Evolutionary conservation across 2,888 invertebrate species (phyloP).

Genomic region (Drosophila longiperda): DNA sequence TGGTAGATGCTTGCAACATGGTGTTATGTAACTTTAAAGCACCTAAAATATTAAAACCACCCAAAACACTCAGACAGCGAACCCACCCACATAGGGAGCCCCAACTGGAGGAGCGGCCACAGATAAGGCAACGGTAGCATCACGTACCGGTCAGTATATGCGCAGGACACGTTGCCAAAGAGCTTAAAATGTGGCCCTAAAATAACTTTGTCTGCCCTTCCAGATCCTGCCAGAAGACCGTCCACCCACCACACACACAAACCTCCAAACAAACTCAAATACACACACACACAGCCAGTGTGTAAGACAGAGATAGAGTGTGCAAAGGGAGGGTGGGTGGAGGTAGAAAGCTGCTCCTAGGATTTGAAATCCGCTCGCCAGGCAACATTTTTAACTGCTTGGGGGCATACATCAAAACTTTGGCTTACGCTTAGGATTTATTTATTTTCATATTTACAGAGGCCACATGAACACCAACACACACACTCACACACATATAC

Average conservation of each 20-base stretch:
- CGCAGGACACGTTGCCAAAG: constrained; percentile 76
- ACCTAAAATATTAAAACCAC: constrained; percentile 80
- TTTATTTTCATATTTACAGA: constrained; percentile 82
- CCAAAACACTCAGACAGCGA: constrained; percentile 46
- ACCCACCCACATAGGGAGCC: constrained; percentile 40
- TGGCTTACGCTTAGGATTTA: constrained; percentile 80
- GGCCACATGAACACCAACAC: constrained; percentile 51
- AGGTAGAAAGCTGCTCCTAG: constrained; percentile 56
- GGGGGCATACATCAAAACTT: constrained; percentile 81
- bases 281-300: constrained; percentile 12
- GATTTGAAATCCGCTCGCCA: constrained; percentile 67
- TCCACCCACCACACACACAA: constrained; percentile 12
- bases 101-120: constrained; percentile 57
- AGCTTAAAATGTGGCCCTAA: constrained; percentile 80
- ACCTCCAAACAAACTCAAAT: constrained; percentile 33
- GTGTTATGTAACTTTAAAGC: constrained; percentile 75
- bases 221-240: constrained; percentile 44
- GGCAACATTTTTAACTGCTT: constrained; percentile 76
- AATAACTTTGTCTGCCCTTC: constrained; percentile 74
- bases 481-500: constrained; percentile 14
- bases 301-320: background rate
- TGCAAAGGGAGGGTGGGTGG: background rate
- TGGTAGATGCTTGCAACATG: constrained; percentile 30
- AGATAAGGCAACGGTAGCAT: constrained; percentile 67
- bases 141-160: constrained; percentile 64